phyloP scores from a whole-genome alignment of 1,140 invertebrate species.

The Parapsyche elsis region DNA sequence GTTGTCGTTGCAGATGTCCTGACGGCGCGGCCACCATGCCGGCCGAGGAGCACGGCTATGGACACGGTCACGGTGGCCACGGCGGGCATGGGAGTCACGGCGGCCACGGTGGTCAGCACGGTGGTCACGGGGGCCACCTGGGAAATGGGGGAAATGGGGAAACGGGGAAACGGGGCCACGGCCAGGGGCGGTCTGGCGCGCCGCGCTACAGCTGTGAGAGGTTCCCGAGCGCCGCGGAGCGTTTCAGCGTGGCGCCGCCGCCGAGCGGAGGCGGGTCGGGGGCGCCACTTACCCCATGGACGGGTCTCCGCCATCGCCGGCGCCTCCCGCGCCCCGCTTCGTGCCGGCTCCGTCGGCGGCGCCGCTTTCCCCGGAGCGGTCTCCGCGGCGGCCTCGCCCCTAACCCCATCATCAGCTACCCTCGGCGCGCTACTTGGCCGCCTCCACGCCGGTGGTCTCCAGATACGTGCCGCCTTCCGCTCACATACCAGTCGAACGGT shows the following conservation, averaged over 20 bases:
- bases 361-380: constrained; percentile 64
- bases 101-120: constrained; percentile 66
- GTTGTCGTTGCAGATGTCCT: constrained; percentile 52
- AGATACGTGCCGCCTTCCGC: constrained; percentile 69
- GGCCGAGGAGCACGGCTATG: constrained; percentile 63
- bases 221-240: constrained; percentile 66
- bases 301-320: constrained; percentile 67
- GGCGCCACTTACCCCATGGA: constrained; percentile 63
- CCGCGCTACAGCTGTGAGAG: constrained; percentile 66
- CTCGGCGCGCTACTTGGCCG: constrained; percentile 70
- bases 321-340: constrained; percentile 58
- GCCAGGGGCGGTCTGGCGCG: constrained; percentile 68
- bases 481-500: constrained; percentile 66
- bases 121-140: constrained; percentile 62
- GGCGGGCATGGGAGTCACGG: constrained; percentile 58
- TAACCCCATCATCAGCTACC: constrained; percentile 65
- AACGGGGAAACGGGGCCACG: constrained; percentile 66
- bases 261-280: constrained; percentile 58
- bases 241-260: constrained; percentile 66
- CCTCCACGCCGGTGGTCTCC: constrained; percentile 66
- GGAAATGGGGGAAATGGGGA: constrained; percentile 62
- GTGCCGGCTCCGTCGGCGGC: constrained; percentile 60
- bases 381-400: constrained; percentile 65
- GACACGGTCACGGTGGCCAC: constrained; percentile 58
- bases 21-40: constrained; percentile 62